These are phyloP conservation scores for Netelia virgata DNA, from an alignment of 2,888 invertebrate species.

Conservation along the genomic window DNA sequence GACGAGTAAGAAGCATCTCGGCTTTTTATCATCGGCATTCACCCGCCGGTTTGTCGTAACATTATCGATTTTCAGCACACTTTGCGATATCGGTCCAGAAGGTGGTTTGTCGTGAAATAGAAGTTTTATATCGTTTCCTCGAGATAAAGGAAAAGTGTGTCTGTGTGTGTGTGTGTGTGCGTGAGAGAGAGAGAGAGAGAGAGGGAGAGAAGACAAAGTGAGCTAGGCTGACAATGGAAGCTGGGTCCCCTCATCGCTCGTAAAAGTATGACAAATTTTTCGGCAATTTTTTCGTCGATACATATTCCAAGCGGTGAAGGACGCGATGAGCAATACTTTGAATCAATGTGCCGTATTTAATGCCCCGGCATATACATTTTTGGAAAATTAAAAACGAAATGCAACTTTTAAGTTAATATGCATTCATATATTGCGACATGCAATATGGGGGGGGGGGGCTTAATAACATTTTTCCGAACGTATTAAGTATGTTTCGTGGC, in stretches of 20 bases:
- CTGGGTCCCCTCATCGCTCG: conserved; percentile 8
- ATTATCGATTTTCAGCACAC: conserved; percentile 30
- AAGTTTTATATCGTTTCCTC: conserved; percentile 3
- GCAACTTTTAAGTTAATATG: not conserved
- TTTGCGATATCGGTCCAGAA: conserved; percentile 15
- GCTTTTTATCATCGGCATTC: conserved; percentile 30
- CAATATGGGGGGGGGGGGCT: not conserved
- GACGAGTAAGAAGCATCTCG: not conserved
- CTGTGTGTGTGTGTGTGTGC: not conserved
- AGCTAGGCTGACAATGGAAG: conserved; percentile 25
- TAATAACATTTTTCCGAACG: not conserved
- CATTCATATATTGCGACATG: not conserved
- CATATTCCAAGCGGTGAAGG: not conserved
- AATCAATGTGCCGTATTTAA: not conserved
- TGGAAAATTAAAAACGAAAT: not conserved
- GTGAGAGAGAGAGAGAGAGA: not conserved
- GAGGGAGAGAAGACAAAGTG: conserved; percentile 12
- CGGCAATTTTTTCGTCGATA: not conserved
- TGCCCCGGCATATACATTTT: not conserved
- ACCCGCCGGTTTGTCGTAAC: conserved; percentile 14
- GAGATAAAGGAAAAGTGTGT: not conserved
- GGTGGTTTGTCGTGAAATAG: conserved; percentile 14
- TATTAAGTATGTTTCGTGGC: not conserved
- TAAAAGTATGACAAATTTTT: conserved; percentile 30
- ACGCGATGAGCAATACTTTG: not conserved